Conservation (phyloP, 2,888 invertebrate genomes). For the Polyommatus icarus region DNA sequence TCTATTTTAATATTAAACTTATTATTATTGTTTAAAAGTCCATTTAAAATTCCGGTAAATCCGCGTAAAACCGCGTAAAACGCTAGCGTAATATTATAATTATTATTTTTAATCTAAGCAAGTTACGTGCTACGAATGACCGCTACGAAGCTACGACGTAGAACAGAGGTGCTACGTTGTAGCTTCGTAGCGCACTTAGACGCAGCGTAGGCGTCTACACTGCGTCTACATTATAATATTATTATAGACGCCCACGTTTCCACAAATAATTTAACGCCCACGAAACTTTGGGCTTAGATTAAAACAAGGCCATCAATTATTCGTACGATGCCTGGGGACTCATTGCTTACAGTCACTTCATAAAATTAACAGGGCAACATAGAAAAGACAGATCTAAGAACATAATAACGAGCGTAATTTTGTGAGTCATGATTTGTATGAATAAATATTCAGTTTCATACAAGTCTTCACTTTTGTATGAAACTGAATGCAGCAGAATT, state of each 20-base stretch:
- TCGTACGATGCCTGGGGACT: background rate
- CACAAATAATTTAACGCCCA: background rate
- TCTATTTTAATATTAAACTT: too few relatives aligned
- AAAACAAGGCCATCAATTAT: background rate
- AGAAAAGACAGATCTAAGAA: background rate
- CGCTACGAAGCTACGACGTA: background rate
- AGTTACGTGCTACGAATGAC: too few relatives aligned
- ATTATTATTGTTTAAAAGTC: too few relatives aligned
- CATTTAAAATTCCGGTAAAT: too few relatives aligned
- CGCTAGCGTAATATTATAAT: too few relatives aligned
- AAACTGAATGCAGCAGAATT: too few relatives aligned
- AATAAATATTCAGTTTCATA: too few relatives aligned
- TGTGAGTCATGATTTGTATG: too few relatives aligned
- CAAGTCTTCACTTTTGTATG: too few relatives aligned
- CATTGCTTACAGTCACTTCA: background rate
- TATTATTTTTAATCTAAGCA: too few relatives aligned
- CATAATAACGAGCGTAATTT: too few relatives aligned
- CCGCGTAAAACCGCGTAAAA: too few relatives aligned
- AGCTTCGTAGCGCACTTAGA: background rate
- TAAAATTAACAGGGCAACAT: background rate
- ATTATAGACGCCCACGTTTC: background rate
- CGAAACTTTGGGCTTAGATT: background rate
- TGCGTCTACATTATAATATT: background rate
- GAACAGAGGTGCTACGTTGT: background rate
- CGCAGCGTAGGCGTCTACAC: background rate